Conservation (phyloP, 2,888 invertebrate genomes). For the Mesochorus sp. region DNA sequence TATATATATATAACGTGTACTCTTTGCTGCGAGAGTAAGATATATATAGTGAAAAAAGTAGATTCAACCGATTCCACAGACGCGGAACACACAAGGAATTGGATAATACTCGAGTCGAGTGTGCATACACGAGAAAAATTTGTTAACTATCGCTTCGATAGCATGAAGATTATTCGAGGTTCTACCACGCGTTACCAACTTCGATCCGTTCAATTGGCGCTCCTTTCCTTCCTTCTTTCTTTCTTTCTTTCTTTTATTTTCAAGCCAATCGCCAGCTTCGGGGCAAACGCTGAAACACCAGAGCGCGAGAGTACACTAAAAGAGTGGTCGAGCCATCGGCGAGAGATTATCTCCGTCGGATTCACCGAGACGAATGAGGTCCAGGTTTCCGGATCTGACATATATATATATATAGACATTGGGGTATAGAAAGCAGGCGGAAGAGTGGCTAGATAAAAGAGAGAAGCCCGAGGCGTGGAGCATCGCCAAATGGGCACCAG, state of each 20-base stretch:
- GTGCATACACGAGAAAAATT: conserved; percentile 13
- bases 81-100: background rate
- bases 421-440: background rate
- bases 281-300: conserved; percentile 28
- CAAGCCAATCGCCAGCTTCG: conserved; percentile 6
- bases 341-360: conserved; percentile 57
- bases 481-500: background rate
- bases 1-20: too few species aligned
- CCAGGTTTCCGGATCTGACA: conserved; percentile 15
- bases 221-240: background rate
- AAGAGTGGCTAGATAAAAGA: conserved; percentile 20
- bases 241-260: background rate
- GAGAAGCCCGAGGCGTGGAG: background rate
- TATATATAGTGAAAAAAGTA: too few species aligned
- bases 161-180: too few species aligned
- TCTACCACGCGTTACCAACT: too few species aligned
- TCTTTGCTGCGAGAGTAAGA: too few species aligned
- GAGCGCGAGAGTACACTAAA: conserved; percentile 30
- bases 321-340: conserved; percentile 33
- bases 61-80: too few species aligned
- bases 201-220: conserved; percentile 26
- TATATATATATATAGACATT: background rate
- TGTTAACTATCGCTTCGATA: too few species aligned
- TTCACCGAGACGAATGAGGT: conserved; percentile 48
- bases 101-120: background rate